Evolutionary conservation across 1,140 invertebrate species (phyloP).

Genomic region (Drosophila ananassae): DNA sequence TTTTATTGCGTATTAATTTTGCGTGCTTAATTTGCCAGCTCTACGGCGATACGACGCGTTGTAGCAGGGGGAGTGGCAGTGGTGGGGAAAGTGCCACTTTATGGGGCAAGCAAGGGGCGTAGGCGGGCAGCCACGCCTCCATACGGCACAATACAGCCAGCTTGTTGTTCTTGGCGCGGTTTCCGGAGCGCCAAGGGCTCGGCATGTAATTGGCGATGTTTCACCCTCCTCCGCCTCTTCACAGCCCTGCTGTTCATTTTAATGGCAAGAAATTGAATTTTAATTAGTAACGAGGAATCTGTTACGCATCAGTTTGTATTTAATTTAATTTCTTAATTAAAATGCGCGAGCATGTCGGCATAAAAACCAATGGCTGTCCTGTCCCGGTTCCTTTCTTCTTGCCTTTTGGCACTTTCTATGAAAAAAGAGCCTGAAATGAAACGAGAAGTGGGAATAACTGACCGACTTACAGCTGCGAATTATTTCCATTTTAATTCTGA

Average conservation of each 20-base stretch:
- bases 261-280: slow-evolving; percentile 83
- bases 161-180: slow-evolving; percentile 31
- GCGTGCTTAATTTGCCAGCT: slow-evolving; percentile 77
- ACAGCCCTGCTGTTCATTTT: slow-evolving; percentile 66
- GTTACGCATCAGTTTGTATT: slow-evolving; percentile 82
- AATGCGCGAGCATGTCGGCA: slow-evolving; percentile 76
- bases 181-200: slow-evolving; percentile 51
- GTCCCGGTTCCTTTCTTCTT: neutral
- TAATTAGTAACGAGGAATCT: slow-evolving; percentile 83
- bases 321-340: slow-evolving; percentile 83
- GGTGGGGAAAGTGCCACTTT: slow-evolving; percentile 6
- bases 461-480: slow-evolving; percentile 19
- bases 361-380: slow-evolving; percentile 63
- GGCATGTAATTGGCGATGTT: slow-evolving; percentile 75
- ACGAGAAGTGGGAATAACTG: neutral
- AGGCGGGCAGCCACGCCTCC: slow-evolving; percentile 27
- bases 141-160: neutral
- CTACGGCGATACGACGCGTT: slow-evolving; percentile 11
- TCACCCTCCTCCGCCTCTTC: slow-evolving; percentile 15
- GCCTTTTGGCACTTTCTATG: neutral
- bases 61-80: slow-evolving; percentile 5
- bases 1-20: slow-evolving; percentile 83
- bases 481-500: slow-evolving; percentile 51
- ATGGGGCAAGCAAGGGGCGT: slow-evolving; percentile 26
- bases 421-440: slow-evolving; percentile 1